Percentiles rank a stretch among this genome's conserved stretches.
phyloP scores from a whole-genome alignment of 2,797 vertebrate genomes.

The Luscinia megarhynchos region DNA sequence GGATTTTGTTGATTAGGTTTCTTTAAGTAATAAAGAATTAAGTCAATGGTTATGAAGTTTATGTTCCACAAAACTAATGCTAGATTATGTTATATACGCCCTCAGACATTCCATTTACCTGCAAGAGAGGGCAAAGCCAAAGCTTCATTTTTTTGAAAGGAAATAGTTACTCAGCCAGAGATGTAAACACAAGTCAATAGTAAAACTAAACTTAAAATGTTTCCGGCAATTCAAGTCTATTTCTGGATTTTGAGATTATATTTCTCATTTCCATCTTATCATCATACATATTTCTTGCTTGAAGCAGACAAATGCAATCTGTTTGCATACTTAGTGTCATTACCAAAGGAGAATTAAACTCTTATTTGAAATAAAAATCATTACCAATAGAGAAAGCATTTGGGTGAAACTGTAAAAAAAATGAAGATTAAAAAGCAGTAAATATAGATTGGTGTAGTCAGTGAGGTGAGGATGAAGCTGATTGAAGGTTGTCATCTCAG shows the following conservation, averaged over 20 bases:
- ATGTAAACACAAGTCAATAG: background rate
- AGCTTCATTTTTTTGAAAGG: background rate
- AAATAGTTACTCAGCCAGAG: background rate
- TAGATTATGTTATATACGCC: background rate
- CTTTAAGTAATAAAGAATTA: background rate
- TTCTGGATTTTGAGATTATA: background rate
- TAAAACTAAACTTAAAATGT: background rate
- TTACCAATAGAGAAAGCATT: background rate
- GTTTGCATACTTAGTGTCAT: background rate
- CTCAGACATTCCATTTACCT: background rate
- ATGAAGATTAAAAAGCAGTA: background rate
- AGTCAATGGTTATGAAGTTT: background rate
- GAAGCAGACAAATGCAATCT: background rate
- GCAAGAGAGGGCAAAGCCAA: background rate
- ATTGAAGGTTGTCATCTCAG: background rate
- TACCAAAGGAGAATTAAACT: background rate
- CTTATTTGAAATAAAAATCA: background rate
- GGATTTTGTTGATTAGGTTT: background rate
- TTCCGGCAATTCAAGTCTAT: background rate
- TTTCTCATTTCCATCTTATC: background rate
- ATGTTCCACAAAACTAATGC: background rate
- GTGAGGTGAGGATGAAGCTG: background rate
- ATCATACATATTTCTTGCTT: background rate
- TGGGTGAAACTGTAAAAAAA: background rate
- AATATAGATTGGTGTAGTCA: constrained; percentile 1